These are phyloP conservation scores for Actinopyga echinites DNA, from an alignment of 53 echinoderm and acorn worm genomes.

Conservation along the genomic window DNA sequence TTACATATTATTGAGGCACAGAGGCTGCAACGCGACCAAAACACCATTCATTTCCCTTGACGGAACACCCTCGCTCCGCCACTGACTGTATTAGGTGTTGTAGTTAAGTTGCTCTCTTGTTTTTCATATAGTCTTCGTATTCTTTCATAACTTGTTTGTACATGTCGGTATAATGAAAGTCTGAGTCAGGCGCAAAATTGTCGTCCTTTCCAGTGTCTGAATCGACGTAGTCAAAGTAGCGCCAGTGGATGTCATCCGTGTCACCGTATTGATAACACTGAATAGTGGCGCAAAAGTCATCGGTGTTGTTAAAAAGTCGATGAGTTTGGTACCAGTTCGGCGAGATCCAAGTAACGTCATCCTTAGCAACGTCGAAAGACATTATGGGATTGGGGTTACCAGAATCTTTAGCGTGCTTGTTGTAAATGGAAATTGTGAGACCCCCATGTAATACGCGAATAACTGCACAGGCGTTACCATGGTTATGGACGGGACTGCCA, in stretches of 20 bases:
- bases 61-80: too few species aligned
- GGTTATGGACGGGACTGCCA: conserved; percentile 52
- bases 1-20: too few species aligned
- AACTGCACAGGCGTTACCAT: conserved; percentile 56
- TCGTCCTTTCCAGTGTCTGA: conserved; percentile 13
- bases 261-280: conserved; percentile 60
- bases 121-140: too few species aligned
- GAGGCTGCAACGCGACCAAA: too few species aligned
- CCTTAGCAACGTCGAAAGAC: neutral
- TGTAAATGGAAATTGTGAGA: conserved; percentile 27
- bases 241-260: conserved; percentile 50
- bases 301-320: conserved; percentile 22
- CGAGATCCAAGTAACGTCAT: conserved; percentile 47
- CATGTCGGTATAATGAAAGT: conserved; percentile 53
- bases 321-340: conserved; percentile 67
- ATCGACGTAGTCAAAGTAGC: conserved; percentile 59
- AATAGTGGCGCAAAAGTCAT: conserved; percentile 58
- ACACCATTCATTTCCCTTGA: too few species aligned
- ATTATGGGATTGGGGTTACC: neutral
- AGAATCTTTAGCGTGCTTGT: conserved; percentile 31
- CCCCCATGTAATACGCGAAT: conserved; percentile 52
- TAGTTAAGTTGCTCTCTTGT: too few species aligned
- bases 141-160: conserved; percentile 40
- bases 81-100: too few species aligned
- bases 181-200: conserved; percentile 44